Conservation (phyloP, 2,797 vertebrate genomes). For the Arctocebus calabarensis region DNA sequence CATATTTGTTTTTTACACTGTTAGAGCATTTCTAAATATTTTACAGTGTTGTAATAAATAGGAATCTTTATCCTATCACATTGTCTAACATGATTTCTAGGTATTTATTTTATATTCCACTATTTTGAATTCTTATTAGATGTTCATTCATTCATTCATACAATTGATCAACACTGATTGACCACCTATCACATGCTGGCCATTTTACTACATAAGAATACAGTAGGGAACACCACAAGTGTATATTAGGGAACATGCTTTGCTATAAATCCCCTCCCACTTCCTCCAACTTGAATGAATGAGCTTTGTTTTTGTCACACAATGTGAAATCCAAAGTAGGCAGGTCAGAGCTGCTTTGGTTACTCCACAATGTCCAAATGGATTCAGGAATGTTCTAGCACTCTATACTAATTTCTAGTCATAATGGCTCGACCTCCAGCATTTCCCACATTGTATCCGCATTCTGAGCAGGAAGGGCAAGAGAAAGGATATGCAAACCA, state of each 20-base stretch:
- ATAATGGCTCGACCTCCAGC: not conserved
- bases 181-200: not conserved
- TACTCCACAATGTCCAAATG: not conserved
- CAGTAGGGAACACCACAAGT: not conserved
- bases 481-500: not conserved
- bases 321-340: not conserved
- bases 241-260: not conserved
- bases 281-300: not conserved
- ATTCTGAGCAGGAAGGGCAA: not conserved
- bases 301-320: not conserved
- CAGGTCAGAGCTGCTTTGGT: not conserved
- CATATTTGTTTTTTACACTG: not conserved
- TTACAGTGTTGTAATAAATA: constrained; percentile 2
- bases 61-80: not conserved
- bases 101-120: not conserved
- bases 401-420: not conserved
- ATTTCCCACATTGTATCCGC: not conserved
- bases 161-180: not conserved
- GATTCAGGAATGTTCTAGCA: not conserved
- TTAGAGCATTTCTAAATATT: constrained; percentile 44
- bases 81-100: not conserved
- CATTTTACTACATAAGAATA: not conserved
- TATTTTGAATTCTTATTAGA: not conserved
- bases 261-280: not conserved
- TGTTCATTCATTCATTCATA: not conserved